Percentiles rank a stretch among this genome's conserved stretches.
These are phyloP conservation scores for Fragum sueziense DNA, from an alignment of 2,888 invertebrate genomes.

Conservation along the genomic window DNA sequence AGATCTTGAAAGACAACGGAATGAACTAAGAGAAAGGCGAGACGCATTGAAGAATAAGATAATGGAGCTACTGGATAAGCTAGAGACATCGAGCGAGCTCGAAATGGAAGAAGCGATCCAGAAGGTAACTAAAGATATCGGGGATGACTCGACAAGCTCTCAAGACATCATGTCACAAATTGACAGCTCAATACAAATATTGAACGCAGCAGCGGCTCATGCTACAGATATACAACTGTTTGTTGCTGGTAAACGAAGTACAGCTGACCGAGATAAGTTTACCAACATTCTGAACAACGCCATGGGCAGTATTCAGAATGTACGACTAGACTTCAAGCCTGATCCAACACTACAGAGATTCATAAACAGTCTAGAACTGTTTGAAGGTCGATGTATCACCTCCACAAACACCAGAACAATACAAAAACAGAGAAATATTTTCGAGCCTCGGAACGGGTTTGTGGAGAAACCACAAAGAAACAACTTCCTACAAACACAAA, in stretches of 20 bases:
- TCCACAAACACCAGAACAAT: constrained; percentile 44
- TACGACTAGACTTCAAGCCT: constrained; percentile 54
- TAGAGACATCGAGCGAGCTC: constrained; percentile 52
- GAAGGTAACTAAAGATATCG: constrained; percentile 54
- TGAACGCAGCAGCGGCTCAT: constrained; percentile 54
- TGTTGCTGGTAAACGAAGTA: constrained; percentile 55
- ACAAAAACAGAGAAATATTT: constrained; percentile 45
- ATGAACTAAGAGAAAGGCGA: constrained; percentile 54
- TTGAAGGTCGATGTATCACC: constrained; percentile 50
- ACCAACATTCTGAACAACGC: constrained; percentile 52
- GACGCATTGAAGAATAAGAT: constrained; percentile 49
- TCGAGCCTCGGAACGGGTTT: constrained; percentile 21
- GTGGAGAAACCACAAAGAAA: not conserved
- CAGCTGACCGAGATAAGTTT: constrained; percentile 55
- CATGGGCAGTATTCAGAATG: constrained; percentile 59
- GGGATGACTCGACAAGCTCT: constrained; percentile 51
- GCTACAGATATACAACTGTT: constrained; percentile 56
- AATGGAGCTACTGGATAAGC: constrained; percentile 50
- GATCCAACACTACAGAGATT: constrained; percentile 57
- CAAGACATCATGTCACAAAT: constrained; percentile 50
- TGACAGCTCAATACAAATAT: constrained; percentile 51
- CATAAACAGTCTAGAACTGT: constrained; percentile 50
- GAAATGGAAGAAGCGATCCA: constrained; percentile 59
- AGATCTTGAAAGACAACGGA: constrained; percentile 49
- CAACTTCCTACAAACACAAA: not conserved